Percentiles rank a stretch among this genome's conserved stretches.
phyloP scores from a whole-genome alignment of 64 coral and sea anemone genomes.

The Stichodactyla helianthus region DNA sequence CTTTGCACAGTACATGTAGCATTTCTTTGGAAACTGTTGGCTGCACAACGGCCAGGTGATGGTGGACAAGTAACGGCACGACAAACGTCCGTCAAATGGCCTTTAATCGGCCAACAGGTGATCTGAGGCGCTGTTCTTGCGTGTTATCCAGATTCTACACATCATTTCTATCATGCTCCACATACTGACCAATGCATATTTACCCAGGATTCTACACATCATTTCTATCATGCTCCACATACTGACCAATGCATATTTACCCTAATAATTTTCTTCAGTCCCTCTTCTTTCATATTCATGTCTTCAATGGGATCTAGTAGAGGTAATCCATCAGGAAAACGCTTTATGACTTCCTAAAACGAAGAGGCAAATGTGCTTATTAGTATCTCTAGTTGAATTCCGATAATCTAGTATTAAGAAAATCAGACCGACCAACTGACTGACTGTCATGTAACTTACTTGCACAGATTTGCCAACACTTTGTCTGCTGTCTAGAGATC shows the following conservation, averaged over 20 bases:
- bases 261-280: constrained; percentile 81
- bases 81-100: too few species aligned
- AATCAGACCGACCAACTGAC: too few species aligned
- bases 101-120: too few species aligned
- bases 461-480: constrained; percentile 96
- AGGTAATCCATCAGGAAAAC: constrained; percentile 92
- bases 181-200: neutral
- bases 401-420: too few species aligned
- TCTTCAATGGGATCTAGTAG: constrained; percentile 95
- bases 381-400: too few species aligned
- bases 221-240: neutral
- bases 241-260: constrained; percentile 12
- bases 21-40: too few species aligned
- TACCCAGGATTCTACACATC: constrained; percentile 25
- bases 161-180: neutral
- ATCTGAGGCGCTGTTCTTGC: too few species aligned
- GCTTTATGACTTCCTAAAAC: constrained; percentile 75
- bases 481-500: constrained; percentile 88
- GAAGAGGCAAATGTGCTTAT: neutral
- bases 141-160: constrained; percentile 32
- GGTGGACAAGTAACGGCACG: too few species aligned
- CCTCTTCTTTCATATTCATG: constrained; percentile 96
- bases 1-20: too few species aligned
- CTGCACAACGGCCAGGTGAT: too few species aligned
- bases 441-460: constrained; percentile 24